Percentiles rank a stretch among this genome's conserved stretches.
phyloP scores from a whole-genome alignment of 2,797 vertebrate species.

The Parambassis ranga region DNA sequence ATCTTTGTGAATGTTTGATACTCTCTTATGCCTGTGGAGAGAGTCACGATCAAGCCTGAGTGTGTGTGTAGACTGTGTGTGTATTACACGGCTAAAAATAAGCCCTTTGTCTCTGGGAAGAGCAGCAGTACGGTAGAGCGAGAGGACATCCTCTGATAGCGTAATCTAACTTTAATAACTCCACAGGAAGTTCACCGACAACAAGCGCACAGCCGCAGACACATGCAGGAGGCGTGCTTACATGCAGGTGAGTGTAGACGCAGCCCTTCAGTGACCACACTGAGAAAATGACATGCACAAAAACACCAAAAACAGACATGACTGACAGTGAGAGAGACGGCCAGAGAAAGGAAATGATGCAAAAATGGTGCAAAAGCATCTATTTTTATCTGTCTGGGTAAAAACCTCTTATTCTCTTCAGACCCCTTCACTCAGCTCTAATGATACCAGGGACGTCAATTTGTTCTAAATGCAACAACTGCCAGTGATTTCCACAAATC shows the following conservation, averaged over 20 bases:
- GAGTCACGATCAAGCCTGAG: not conserved
- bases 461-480: conserved; percentile 33
- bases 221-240: not conserved
- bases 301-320: not conserved
- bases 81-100: conserved; percentile 66
- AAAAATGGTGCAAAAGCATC: not conserved
- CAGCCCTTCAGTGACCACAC: not conserved
- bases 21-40: conserved; percentile 1
- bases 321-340: not conserved
- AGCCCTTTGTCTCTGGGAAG: conserved; percentile 64
- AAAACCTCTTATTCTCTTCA: not conserved
- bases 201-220: too few species aligned
- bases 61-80: conserved; percentile 7
- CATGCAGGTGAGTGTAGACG: not conserved
- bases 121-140: conserved; percentile 27
- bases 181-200: not conserved
- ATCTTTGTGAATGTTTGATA: conserved; percentile 5
- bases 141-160: conserved; percentile 28
- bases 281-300: not conserved
- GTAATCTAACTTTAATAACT: conserved; percentile 28
- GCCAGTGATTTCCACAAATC: conserved; percentile 30
- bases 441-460: not conserved
- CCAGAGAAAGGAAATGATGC: too few species aligned
- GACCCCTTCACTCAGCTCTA: not conserved
- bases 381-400: not conserved